These are phyloP conservation scores for Ageneiosus marmoratus DNA, from an alignment of 2,113 vertebrate genomes.

Conservation along the genomic window DNA sequence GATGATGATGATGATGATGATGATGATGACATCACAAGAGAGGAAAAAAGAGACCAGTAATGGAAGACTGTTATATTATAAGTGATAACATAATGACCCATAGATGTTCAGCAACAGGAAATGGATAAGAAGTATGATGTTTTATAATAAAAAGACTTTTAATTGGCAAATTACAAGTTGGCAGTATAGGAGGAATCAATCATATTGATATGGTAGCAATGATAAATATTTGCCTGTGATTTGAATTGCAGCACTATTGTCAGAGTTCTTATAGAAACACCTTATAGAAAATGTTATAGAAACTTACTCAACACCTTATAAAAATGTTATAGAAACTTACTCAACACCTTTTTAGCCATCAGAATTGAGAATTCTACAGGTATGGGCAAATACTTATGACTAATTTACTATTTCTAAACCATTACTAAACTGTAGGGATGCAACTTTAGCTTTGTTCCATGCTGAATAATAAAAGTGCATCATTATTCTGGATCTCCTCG, in stretches of 20 bases:
- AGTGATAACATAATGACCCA: not conserved
- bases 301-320: not conserved
- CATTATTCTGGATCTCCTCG: not conserved
- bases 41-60: too few relatives aligned
- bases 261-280: too few relatives aligned
- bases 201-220: not conserved
- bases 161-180: not conserved
- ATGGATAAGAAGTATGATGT: too few relatives aligned
- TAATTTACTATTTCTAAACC: not conserved
- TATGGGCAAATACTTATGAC: not conserved
- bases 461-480: not conserved
- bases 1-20: too few relatives aligned
- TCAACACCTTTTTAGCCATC: not conserved
- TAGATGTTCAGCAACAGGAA: not conserved
- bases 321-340: too few relatives aligned
- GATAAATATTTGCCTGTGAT: not conserved
- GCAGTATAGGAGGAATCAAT: not conserved
- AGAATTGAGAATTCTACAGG: not conserved
- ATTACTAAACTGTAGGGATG: not conserved
- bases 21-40: too few relatives aligned
- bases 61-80: too few relatives aligned
- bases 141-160: not conserved
- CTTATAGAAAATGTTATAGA: not conserved
- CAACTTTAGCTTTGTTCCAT: too few relatives aligned
- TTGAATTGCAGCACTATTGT: not conserved